Base-by-base conservation (phyloP, 2,888 invertebrate species). In the Eupithecia vulgata region DNA sequence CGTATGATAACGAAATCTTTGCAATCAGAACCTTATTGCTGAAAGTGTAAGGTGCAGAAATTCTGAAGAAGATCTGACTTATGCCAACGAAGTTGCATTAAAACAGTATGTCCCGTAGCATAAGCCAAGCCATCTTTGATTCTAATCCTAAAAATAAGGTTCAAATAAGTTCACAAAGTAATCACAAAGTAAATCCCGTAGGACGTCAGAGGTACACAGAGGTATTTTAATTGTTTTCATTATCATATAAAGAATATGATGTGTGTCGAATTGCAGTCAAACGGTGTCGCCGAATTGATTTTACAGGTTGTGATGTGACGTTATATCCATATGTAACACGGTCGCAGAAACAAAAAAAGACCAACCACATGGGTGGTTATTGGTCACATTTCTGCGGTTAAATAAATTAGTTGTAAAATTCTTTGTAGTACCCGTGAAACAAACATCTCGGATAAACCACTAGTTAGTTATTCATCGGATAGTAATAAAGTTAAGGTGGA, bases 201-300 rank as follows among this genome's bases (percentile, higher is more conserved):
- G 67, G 48, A 25, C 5, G 21, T 34, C n/a, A n/a, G n/a, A 61
- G 17, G 17, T n/a, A n/a, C 13, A 17, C 13, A 17, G 3, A 35
- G 8, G 65, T 34, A 65, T 74, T 71, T 13, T 71, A 42, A 30
- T 62, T 42, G 52, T 57, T 73, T 70, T 42, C 1, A 1, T 57
- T 73, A 73, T 42, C 1, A 1, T 0, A 34, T 12, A 30, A 62
- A 57, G 45, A 61, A 66, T 74, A 74, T 66, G 42, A 66, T 71
- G 70, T 74, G 75, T 77, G 72, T 79, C 79, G 66, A 75, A 77
- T 78, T 76, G 78, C 61, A 75, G 72, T 73, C 68, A 72, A 74
- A 70, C 61, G 76, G 76, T 72, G 71, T 68, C 74, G 73, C 76
- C 72, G 75, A 78, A 78, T 78, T 76, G 74, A 74, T 77, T 76